phyloP scores from a whole-genome alignment of 1,140 invertebrate genomes.

The Scaptomyza pallida region DNA sequence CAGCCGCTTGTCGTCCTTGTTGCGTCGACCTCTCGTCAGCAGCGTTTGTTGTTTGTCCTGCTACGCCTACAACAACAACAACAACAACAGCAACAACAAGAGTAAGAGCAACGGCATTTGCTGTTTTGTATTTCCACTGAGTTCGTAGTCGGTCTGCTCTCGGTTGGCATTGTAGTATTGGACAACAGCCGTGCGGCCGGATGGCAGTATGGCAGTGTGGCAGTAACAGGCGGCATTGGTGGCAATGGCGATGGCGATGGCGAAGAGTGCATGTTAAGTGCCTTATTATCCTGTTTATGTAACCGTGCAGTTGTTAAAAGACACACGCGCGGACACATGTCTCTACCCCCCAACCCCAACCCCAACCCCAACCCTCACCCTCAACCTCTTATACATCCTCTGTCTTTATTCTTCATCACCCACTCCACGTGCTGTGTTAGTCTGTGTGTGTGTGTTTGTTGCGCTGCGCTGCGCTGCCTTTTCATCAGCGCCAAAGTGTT shows the following conservation, averaged over 20 bases:
- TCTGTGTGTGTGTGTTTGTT: conserved; percentile 13
- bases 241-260: conserved; percentile 36
- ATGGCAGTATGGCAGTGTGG: background rate
- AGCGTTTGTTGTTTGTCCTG: conserved; percentile 4
- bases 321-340: conserved; percentile 35
- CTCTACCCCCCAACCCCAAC: background rate
- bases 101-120: conserved; percentile 40
- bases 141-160: conserved; percentile 19
- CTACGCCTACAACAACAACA: conserved; percentile 54
- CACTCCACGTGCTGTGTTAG: no score
- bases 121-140: conserved; percentile 50
- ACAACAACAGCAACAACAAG: conserved; percentile 22
- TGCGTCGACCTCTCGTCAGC: conserved; percentile 3
- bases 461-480: conserved; percentile 22
- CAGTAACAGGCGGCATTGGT: conserved; percentile 7
- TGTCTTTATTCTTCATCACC: background rate
- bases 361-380: no score
- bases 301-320: conserved; percentile 73
- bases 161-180: conserved; percentile 48
- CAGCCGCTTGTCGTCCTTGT: conserved; percentile 40
- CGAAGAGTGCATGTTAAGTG: conserved; percentile 78
- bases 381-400: no score
- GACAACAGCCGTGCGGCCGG: conserved; percentile 9
- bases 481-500: conserved; percentile 44
- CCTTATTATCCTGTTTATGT: conserved; percentile 81